phyloP scores from a whole-genome alignment of 2,113 vertebrate genomes.

The Sinosuthora webbiana region DNA sequence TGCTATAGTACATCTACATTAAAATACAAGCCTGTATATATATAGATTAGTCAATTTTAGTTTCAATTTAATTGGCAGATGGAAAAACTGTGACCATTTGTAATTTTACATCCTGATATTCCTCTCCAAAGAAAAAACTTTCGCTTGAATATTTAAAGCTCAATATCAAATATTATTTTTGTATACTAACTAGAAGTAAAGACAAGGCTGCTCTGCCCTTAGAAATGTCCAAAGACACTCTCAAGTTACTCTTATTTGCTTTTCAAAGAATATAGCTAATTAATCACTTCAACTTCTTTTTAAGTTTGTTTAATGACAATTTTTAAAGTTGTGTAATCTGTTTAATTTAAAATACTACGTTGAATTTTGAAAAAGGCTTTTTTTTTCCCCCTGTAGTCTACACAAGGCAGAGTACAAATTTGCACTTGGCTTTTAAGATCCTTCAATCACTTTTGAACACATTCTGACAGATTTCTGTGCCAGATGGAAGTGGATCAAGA shows the following conservation, averaged over 20 bases:
- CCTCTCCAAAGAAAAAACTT: not conserved
- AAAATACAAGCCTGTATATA: not conserved
- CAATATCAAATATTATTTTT: not conserved
- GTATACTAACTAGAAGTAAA: not conserved
- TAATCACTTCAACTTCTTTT: not conserved
- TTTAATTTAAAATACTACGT: not conserved
- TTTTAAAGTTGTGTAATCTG: not conserved
- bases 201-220: not conserved
- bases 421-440: not conserved
- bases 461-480: not conserved
- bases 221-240: not conserved
- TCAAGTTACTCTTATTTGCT: not conserved
- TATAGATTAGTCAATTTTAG: not conserved
- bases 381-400: not conserved
- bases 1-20: not conserved
- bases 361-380: not conserved
- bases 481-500: constrained; percentile 34
- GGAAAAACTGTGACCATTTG: not conserved
- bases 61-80: not conserved
- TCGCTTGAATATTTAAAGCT: not conserved
- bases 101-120: not conserved
- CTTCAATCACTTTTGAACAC: not conserved
- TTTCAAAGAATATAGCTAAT: not conserved
- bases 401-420: not conserved
- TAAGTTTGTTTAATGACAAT: not conserved